Evolutionary conservation across 2,797 vertebrate species (phyloP).

Genomic region (Falco concolor): DNA sequence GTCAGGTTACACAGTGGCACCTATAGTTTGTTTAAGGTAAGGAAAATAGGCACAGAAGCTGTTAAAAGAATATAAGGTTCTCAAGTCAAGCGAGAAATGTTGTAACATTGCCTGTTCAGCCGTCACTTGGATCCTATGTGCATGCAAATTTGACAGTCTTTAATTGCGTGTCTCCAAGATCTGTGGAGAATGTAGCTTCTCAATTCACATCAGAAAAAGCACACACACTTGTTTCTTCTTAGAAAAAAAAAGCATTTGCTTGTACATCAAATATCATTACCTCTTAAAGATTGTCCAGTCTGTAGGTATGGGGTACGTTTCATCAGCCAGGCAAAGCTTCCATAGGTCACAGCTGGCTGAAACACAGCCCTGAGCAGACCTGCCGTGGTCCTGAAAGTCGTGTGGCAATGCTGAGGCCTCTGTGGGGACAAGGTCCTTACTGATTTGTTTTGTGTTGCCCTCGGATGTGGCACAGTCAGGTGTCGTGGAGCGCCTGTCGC

Average conservation of each 20-base stretch:
- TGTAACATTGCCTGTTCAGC: conserved; percentile 28
- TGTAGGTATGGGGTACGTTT: neutral
- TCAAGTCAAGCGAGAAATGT: conserved; percentile 34
- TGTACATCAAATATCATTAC: neutral
- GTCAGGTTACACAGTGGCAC: neutral
- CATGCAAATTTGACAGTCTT: conserved; percentile 54
- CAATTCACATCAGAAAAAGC: conserved; percentile 23
- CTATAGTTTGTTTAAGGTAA: conserved; percentile 25
- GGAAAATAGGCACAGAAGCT: conserved; percentile 5
- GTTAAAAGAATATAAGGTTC: conserved; percentile 47
- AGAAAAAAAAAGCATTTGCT: neutral
- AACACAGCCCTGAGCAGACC: neutral
- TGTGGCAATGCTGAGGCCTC: neutral
- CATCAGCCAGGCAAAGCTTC: neutral
- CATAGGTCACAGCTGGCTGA: neutral
- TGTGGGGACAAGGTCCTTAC: neutral
- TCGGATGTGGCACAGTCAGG: neutral
- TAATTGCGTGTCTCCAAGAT: conserved; percentile 48
- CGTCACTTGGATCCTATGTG: conserved; percentile 1
- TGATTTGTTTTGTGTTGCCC: neutral
- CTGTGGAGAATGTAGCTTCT: conserved; percentile 30
- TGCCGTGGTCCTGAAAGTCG: neutral
- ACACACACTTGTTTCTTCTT: neutral
- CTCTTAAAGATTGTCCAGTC: neutral
- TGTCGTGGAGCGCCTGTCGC: neutral